Base-by-base conservation (phyloP, 2,797 vertebrate species). In the Acanthurus leucopareius region DNA sequence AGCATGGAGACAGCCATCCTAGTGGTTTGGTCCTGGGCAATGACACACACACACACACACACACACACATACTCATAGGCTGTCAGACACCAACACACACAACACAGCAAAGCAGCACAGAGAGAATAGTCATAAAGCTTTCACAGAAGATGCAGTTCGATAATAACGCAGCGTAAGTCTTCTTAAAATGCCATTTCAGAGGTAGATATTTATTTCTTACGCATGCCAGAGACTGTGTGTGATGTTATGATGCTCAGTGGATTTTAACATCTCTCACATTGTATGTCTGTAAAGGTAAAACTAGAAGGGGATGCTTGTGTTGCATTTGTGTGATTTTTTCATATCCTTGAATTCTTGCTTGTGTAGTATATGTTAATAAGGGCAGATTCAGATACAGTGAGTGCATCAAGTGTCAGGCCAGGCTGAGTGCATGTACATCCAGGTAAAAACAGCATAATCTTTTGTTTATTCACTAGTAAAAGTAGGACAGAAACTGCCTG, bases 401-500 rank as follows among this genome's bases (percentile, higher is more conserved):
- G 49, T 10, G 7, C 48, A 38, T 69, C 28, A 75, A 62, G 58
- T 67, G 61, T 76, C 35, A 14, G 79, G 20, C 54, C 32, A 65
- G 56, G 58, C 51, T 32, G 28, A 32, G 28, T 32, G 28, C 28
- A 32, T 82, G 59, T 68, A 61, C 45, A 14, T 67, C 17, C 44
- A 38, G 58, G 88, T 68, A 70, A 75, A 91, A 91, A 73, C 0
- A 5, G 25, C 68, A 38, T 79, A 63, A 79, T 91, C 54, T 80
- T 86, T 86, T 89, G 85, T 94, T 91, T 91, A 78, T 87, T 91
- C 85, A 75, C 65, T 93, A 80, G 65, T 69, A 85, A 80, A 95
- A 94, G 77, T 94, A 90, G 93, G 92, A 92, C 93, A 93, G 75
- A 85, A 88, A 74, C 52, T 40, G 91, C 92, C 92, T 89, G 32